Evolutionary conservation across 2,113 vertebrate species (phyloP), one percentile per base, ranked within the genome.

Genomic region (Planiliza haematocheilus): DNA sequence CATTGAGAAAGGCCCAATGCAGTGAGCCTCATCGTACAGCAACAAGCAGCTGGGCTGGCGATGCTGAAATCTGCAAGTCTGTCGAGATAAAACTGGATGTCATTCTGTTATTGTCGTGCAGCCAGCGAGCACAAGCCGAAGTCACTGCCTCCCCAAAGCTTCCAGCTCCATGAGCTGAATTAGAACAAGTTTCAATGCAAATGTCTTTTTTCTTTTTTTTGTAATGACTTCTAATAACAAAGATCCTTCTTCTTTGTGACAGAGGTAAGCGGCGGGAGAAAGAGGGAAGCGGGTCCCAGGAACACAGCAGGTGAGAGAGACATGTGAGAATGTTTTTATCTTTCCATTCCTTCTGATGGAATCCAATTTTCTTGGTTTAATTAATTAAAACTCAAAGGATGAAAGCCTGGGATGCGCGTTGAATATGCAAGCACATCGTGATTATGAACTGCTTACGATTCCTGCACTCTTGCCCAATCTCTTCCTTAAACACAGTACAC

Each of bases 331-430:
- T 30, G 49, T 69, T 64, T 30, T 70, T 60, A 46, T 78, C 50
- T 64, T 64, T 55, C 58, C 36, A 62, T 72, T 65, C 45, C 43
- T 24, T 37, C 68, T 70, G 64, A 74, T 67, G 70, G 55, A 82
- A 79, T 70, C 75, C 46, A 70, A 57, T 79, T 82, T 68, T 70
- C 59, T 65, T 63, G 21, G 56, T 81, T 79, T 65, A 74, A 59
- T 84, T 63, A 79, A 82, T 77, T 81, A 69, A 61, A 79, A 70
- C 42, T 76, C 53, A 39, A 10, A 58, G 77, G 41, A 58, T 62
- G 49, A 59, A 70, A 46, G 13, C 49, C 18, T 14, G 49, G 17
- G 59, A 79, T 63, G 59, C 63, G 52, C 51, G 49, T 39, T 24
- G 59, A 79, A 80, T 80, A 61, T 52, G 11, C 41, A 10, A 38